Evolutionary conservation across 2,113 vertebrate species (phyloP), one percentile per base, ranked within the genome.

Genomic region (Pluvianellus socialis): DNA sequence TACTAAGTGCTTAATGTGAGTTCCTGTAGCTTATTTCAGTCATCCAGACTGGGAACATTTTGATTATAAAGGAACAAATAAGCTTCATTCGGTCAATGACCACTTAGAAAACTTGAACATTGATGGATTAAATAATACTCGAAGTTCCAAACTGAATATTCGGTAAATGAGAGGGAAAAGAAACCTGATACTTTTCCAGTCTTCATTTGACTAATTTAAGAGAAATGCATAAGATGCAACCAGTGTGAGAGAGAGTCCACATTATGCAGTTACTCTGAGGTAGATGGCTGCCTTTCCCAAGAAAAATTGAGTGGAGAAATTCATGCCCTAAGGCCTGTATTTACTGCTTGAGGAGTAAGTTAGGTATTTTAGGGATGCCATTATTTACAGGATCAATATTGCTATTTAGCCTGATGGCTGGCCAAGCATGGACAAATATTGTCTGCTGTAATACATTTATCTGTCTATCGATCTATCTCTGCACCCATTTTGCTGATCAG

Each of bases 341-440:
- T 72, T 92, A 59, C 55, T 90, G 77, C 66, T 82, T 88, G 58
- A 96, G 62, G 56, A 94, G 17, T 63, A 86, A 72, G 32, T 67
- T 68, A 67, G 61, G 2, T 68, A 52, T 92, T 87, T 91, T 35
- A 85, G 35, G 58, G 62, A 56, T 88, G 35, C 49, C 42, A 47
- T 80, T 92, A 55, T 75, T 94, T 92, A 81, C 56, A 44, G 70
- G 76, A 94, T 95, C 93, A 94, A 82, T 94, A 81, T 22, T 63
- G 40, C 70, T 91, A 12, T 92, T 91, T 75, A 96, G 65, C 83
- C 83, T 94, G 59, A 72, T 6, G 10, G 67, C 82, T 76, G 80
- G 45, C 88, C 75, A 75, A 88, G 62, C 75, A 65, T 0, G 0
- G 88, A 44, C 40, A 94, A 94, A 93, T 70, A 72, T 17, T 76